Evolutionary conservation across 2,888 invertebrate genomes (phyloP), one percentile per base, ranked within the genome.

Genomic region (Drosophila flavopinicola): DNA sequence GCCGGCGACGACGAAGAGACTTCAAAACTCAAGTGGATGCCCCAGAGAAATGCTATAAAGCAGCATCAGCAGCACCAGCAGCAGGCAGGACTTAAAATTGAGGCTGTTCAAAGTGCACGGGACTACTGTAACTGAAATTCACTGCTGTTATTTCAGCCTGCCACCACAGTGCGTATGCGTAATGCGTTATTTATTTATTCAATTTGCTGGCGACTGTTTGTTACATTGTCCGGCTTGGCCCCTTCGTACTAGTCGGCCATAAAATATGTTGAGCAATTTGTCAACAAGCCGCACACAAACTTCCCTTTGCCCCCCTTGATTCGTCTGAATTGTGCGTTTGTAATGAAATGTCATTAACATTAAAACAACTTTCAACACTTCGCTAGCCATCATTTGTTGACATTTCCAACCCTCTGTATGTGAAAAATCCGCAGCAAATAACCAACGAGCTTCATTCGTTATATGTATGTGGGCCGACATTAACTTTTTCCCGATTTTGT

Each of bases 341-440:
- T 83, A 78, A 82, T 78, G 83, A 82, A 78, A 83, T 78, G 78
- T 75, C 78, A 78, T 78, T 78, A 83, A 70, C 79, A 76, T 78
- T 78, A 79, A 78, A 73, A 83, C 70, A 75, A 83, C 73, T 78
- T 84, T 83, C 80, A 79, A 83, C 79, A 78, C 84, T 72, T 59
- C 58, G 66, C 24, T 23, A 6, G 38, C 39, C 39, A 61, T 47
- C 63, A 59, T 61, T 64, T 44, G 65, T 44, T 68, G 61, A 64
- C 56, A 52, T 60, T 65, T 59, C 33, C 23, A 29, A n/a, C 37
- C 17, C n/a, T n/a, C 42, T 39, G 37, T 41, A 42, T 53, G 45
- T 48, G 38, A 35, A 17, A 63, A 59, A 56, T 54, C 45, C 49
- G 39, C 53, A 59, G n/a, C 39, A 48, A 64, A 44, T n/a, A 52